Percentiles rank a stretch among this genome's conserved stretches.
These are phyloP conservation scores for Cephalopholis sonnerati DNA, from an alignment of 2,113 vertebrate species.

Conservation along the genomic window DNA sequence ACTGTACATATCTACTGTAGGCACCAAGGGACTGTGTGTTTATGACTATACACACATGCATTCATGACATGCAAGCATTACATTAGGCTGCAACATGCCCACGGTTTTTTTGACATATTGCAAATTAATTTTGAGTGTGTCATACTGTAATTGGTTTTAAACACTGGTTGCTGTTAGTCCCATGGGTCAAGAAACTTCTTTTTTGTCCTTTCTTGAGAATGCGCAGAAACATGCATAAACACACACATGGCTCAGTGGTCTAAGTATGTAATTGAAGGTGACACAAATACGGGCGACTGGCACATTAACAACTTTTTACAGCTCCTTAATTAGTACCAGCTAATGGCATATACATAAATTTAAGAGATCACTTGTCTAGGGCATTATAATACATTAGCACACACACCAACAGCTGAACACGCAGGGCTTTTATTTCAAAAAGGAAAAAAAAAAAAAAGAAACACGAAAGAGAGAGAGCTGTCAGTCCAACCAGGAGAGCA, in stretches of 20 bases:
- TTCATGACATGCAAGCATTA: neutral
- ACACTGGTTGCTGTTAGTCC: neutral
- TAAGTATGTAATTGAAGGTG: slow-evolving; percentile 71
- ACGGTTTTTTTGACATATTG: neutral
- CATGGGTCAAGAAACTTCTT: neutral
- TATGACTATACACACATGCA: neutral
- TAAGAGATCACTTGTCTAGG: slow-evolving; percentile 47
- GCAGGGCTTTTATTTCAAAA: slow-evolving; percentile 15
- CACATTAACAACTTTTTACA: slow-evolving; percentile 50
- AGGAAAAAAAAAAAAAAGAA: neutral
- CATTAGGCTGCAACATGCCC: neutral
- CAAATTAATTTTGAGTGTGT: neutral
- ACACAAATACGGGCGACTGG: slow-evolving; percentile 41
- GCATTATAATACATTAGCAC: slow-evolving; percentile 40
- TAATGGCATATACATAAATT: slow-evolving; percentile 53
- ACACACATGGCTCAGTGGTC: slow-evolving; percentile 51
- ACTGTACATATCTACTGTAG: neutral
- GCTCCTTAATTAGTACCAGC: slow-evolving; percentile 40
- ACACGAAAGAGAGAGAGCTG: slow-evolving; percentile 23
- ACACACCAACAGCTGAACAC: slow-evolving; percentile 13
- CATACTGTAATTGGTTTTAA: neutral
- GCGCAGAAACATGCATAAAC: slow-evolving; percentile 14
- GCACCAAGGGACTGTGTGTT: neutral
- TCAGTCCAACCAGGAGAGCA: slow-evolving; percentile 35
- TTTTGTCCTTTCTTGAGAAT: slow-evolving; percentile 3